These are phyloP conservation scores for Meliscaeva auricollis DNA, from an alignment of 2,888 invertebrate genomes.

Conservation along the genomic window DNA sequence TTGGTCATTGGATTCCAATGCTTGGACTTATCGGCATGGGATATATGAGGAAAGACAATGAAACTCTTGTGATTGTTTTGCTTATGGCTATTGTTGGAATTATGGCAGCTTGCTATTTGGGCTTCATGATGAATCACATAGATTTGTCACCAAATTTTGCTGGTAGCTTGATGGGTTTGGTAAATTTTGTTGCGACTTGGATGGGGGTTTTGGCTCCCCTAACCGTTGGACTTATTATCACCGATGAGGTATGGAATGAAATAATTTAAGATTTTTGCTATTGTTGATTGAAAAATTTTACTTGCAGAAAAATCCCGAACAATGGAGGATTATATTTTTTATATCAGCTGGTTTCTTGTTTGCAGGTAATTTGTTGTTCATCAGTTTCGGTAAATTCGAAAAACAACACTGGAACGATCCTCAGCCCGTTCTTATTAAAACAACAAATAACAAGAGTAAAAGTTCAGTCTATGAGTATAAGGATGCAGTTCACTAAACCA, in stretches of 20 bases:
- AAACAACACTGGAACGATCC: conserved; percentile 87
- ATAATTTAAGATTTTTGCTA: conserved; percentile 85
- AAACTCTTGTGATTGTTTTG: conserved; percentile 86
- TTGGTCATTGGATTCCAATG: conserved; percentile 85
- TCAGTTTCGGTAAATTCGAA: conserved; percentile 87
- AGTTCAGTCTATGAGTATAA: background rate
- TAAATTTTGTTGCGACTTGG: conserved; percentile 87
- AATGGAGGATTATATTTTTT: conserved; percentile 90
- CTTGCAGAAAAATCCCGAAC: conserved; percentile 85
- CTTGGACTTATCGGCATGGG: conserved; percentile 85
- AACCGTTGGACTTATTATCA: conserved; percentile 89
- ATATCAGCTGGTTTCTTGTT: conserved; percentile 88
- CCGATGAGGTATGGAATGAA: conserved; percentile 86
- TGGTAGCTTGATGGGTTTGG: conserved; percentile 90
- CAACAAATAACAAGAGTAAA: background rate
- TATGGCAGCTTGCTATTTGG: conserved; percentile 90
- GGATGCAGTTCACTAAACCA: background rate
- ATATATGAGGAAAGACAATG: conserved; percentile 82
- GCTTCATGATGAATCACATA: conserved; percentile 92
- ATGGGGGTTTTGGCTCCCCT: conserved; percentile 92
- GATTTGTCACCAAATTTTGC: conserved; percentile 94
- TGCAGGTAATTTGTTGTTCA: conserved; percentile 87
- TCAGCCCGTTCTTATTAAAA: background rate
- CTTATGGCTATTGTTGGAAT: conserved; percentile 90
- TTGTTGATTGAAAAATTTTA: no score